phyloP scores from a whole-genome alignment of 2,888 invertebrate species.

The Epirrhoe tristata region DNA sequence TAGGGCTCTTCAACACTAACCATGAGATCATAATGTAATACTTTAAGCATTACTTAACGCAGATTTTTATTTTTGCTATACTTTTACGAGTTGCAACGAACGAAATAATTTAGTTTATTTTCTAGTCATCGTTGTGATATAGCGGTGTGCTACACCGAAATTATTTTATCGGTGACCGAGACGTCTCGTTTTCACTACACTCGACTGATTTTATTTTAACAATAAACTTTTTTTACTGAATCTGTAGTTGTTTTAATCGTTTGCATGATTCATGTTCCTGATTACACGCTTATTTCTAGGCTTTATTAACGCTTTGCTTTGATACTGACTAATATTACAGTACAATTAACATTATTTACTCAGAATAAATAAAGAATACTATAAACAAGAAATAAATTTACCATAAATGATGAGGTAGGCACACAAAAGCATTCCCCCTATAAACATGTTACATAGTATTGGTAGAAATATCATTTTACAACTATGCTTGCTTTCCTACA shows the following conservation, averaged over 20 bases:
- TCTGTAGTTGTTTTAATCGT: conserved; percentile 77
- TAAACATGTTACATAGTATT: neutral
- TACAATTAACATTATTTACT: conserved; percentile 50
- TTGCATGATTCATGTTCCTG: conserved; percentile 70
- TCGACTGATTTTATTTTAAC: conserved; percentile 83
- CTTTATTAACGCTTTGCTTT: conserved; percentile 79
- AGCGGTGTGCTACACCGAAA: conserved; percentile 63
- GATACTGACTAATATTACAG: conserved; percentile 65
- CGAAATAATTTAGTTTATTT: conserved; percentile 63
- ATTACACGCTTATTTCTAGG: conserved; percentile 72
- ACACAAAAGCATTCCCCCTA: conserved; percentile 27
- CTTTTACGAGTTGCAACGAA: conserved; percentile 66
- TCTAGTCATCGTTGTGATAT: conserved; percentile 75
- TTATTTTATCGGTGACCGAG: conserved; percentile 68
- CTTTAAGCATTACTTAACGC: conserved; percentile 58
- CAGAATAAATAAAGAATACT: conserved; percentile 50
- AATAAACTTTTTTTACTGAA: conserved; percentile 79
- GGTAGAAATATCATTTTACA: conserved; percentile 14
- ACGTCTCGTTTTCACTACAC: conserved; percentile 78
- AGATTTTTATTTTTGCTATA: conserved; percentile 67
- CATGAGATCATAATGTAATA: conserved; percentile 71
- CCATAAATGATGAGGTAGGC: conserved; percentile 29
- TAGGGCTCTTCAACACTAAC: conserved; percentile 66
- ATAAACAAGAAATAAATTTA: conserved; percentile 36
- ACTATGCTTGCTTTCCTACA: conserved; percentile 17